These are phyloP conservation scores for Julus scanicus DNA, from an alignment of 2,888 invertebrate genomes.

Conservation along the genomic window DNA sequence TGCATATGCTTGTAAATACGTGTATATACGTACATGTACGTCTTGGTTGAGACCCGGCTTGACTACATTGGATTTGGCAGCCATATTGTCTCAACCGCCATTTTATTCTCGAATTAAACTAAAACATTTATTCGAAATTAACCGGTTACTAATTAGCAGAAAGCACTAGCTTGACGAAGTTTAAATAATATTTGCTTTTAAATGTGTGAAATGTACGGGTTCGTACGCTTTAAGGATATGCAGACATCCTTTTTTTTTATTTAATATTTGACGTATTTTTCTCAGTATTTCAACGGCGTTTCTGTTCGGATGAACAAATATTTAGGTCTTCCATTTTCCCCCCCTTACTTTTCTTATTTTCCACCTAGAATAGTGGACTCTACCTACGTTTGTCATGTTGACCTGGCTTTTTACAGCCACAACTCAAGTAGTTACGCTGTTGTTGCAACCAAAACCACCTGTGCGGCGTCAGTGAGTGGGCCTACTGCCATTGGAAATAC, in stretches of 20 bases:
- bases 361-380: constrained; percentile 25
- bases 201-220: neutral
- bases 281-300: neutral
- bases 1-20: no score
- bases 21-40: no score
- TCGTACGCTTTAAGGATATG: neutral
- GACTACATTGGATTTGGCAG: no score
- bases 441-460: neutral
- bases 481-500: neutral
- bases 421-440: neutral
- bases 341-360: neutral
- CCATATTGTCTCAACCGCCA: no score
- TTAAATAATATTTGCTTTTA: neutral
- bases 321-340: neutral
- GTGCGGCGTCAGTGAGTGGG: neutral
- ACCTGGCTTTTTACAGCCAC: neutral
- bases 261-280: neutral
- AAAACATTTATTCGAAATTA: no score
- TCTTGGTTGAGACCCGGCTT: no score
- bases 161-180: neutral
- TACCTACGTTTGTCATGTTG: constrained; percentile 4
- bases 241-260: neutral
- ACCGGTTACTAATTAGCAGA: neutral
- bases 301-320: neutral
- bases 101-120: no score